Evolutionary conservation across 2,888 invertebrate species (phyloP).

Genomic region (Synergus umbraculus): DNA sequence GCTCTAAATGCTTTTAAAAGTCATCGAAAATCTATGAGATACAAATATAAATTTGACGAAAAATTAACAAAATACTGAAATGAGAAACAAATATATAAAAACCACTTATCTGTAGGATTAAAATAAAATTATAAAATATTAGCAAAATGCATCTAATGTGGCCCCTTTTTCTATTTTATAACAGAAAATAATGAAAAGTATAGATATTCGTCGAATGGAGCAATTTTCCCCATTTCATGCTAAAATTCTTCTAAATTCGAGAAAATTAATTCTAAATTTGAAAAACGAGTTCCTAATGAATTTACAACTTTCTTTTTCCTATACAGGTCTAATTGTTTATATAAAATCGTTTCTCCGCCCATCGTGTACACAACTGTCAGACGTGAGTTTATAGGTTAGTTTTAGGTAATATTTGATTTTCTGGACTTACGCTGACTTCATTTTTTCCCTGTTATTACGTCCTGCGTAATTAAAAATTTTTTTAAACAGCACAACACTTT

Average conservation of each 20-base stretch:
- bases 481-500: neutral
- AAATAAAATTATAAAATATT: neutral
- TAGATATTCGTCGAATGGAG: neutral
- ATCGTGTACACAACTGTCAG: conserved; percentile 15
- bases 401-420: neutral
- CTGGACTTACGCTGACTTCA: conserved; percentile 29
- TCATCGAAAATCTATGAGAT: no score
- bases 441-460: neutral
- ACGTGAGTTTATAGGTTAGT: conserved; percentile 13
- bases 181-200: neutral
- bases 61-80: neutral
- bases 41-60: neutral
- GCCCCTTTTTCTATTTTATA: neutral
- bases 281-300: neutral
- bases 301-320: no score
- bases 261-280: neutral
- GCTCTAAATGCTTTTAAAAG: no score
- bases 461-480: neutral
- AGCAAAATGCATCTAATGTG: neutral
- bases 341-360: neutral
- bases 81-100: neutral
- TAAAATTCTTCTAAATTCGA: neutral
- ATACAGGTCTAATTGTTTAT: neutral
- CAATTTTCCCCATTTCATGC: neutral
- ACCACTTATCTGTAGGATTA: neutral